Evolutionary conservation across 2,113 vertebrate species (phyloP), one percentile per base, ranked within the genome.

Genomic region (Apodemus speciosus): DNA sequence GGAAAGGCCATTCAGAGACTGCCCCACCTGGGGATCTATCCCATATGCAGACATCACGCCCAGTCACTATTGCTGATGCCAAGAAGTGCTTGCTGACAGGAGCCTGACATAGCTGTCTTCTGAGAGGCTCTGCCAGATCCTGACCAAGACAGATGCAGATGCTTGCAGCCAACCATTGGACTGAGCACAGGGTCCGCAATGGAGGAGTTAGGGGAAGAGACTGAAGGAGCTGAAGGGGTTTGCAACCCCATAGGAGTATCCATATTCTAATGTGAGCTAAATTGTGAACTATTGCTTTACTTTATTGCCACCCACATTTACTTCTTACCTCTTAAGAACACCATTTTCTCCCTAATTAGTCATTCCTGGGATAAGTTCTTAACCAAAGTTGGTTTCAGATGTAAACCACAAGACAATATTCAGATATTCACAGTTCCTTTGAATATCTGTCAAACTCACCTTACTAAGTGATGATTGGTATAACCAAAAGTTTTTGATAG

Each of bases 321-420:
- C 51, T 53, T 84, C 80, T 43, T 88, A 66, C 87, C 9, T 94
- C 72, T 92, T 3, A 9, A 71, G 76, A 93, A 62, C 43, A 71
- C 46, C 88, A 56, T 30, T 92, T 88, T 92, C 83, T 81, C 32
- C 27, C 76, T 80, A 75, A 90, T 75, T 88, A 85, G 81, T 51
- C 25, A 79, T 69, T 85, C 21, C 66, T 88, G 64, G 10, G 25
- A 96, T 38, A 51, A 88, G n/a, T 84, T 88, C 68, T 72, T 95
- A 49, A 92, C 13, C 35, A 91, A 83, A 30, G 13, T 64, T 75
- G 84, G 71, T 71, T 88, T 18, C 46, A 90, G 27, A 40, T 53
- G 46, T 93, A 94, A 88, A 58, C 40, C 69, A 85, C 21, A 86
- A 32, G 79, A 3, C 43, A 88, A 56, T 88, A 88, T 76, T 88